Evolutionary conservation across 2,888 invertebrate genomes (phyloP).

Genomic region (Lepetodrilus schrolli): DNA sequence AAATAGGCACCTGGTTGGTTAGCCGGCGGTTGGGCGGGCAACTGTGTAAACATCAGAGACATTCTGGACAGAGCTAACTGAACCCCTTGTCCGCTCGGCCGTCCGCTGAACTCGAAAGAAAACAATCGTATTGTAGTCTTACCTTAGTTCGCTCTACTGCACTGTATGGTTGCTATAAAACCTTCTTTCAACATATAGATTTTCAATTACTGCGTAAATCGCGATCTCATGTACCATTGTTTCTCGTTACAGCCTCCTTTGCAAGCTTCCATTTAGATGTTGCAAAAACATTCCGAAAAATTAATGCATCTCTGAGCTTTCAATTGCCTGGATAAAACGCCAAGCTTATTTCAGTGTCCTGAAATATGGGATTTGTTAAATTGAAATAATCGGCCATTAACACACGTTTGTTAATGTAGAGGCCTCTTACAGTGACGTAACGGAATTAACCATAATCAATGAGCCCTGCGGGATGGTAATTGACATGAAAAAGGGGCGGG

Average conservation of each 20-base stretch:
- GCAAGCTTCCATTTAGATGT: background rate
- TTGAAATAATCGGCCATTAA: slow-evolving; percentile 19
- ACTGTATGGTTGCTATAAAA: background rate
- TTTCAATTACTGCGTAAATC: background rate
- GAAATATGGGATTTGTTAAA: background rate
- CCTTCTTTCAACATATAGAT: background rate
- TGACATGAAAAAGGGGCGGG: slow-evolving; percentile 10
- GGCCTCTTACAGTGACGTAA: background rate
- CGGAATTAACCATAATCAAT: background rate
- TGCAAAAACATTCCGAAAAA: background rate
- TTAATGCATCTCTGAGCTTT: background rate
- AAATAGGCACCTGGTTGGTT: slow-evolving; percentile 31
- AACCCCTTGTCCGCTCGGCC: background rate
- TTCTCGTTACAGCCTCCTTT: background rate
- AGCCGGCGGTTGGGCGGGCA: background rate
- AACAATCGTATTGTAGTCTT: background rate
- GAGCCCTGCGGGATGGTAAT: background rate
- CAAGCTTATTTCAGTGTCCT: background rate
- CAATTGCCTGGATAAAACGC: background rate
- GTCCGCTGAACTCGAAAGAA: background rate
- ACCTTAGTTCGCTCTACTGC: background rate
- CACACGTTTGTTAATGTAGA: slow-evolving; percentile 2
- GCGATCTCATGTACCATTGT: slow-evolving; percentile 2
- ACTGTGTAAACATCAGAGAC: background rate
- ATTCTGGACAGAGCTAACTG: background rate